A percentile compares a stretch with the other conserved stretches of the same genome.
Conservation (phyloP, 2,113 vertebrate species). For the Mastomys coucha region DNA sequence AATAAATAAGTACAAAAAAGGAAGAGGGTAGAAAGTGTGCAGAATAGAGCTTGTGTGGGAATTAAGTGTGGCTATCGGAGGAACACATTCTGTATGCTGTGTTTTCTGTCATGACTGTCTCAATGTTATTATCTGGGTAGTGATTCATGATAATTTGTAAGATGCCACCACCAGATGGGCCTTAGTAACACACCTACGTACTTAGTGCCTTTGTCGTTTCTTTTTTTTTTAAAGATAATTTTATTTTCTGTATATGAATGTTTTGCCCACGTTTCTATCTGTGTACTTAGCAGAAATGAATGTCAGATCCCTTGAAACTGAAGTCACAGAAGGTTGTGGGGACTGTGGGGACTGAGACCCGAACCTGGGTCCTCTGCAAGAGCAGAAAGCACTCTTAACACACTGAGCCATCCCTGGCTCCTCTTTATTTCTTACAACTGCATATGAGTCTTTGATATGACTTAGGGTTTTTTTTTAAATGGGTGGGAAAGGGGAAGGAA, state of each 20-base stretch:
- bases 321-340: not conserved
- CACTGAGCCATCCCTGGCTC: no score
- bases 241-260: not conserved
- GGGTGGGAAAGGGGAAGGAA: not conserved
- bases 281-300: not conserved
- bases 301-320: not conserved
- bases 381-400: not conserved
- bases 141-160: not conserved
- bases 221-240: not conserved
- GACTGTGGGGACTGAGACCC: not conserved
- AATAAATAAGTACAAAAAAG: not conserved
- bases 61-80: not conserved
- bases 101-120: not conserved
- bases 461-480: not conserved
- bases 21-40: not conserved
- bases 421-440: not conserved
- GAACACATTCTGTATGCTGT: not conserved
- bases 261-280: not conserved
- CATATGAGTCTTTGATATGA: not conserved
- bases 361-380: not conserved
- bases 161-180: not conserved
- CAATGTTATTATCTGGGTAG: not conserved
- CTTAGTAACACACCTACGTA: not conserved
- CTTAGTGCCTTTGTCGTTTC: not conserved
- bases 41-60: not conserved